Conservation (phyloP, 2,888 invertebrate species). For the Diaperis boleti region DNA sequence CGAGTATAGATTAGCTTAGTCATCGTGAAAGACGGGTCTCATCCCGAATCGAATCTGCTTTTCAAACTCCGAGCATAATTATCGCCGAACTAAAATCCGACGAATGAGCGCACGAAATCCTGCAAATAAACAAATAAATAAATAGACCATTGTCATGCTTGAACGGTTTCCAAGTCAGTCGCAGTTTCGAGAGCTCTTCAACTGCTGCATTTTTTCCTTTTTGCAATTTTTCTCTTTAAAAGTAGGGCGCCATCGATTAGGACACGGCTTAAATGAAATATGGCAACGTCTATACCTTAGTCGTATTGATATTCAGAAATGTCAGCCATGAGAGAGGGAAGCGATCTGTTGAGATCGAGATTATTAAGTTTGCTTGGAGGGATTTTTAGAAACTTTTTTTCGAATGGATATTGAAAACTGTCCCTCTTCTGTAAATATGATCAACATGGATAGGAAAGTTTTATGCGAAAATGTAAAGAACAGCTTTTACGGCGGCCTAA, state of each 20-base stretch:
- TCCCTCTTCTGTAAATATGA: neutral
- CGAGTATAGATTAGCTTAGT: no score
- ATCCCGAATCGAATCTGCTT: no score
- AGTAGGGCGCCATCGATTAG: constrained; percentile 16
- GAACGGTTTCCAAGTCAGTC: constrained; percentile 15
- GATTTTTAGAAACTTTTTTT: neutral
- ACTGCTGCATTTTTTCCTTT: neutral
- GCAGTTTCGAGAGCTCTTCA: constrained; percentile 7
- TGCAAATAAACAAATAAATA: constrained; percentile 19
- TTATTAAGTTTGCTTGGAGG: constrained; percentile 17
- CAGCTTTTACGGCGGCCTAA: no score
- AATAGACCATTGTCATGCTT: constrained; percentile 17
- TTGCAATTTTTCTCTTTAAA: constrained; percentile 14
- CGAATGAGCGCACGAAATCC: neutral
- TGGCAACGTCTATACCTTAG: constrained; percentile 26
- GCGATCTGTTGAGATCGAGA: constrained; percentile 9
- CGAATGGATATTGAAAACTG: neutral
- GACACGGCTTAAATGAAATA: constrained; percentile 9
- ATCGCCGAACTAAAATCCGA: neutral
- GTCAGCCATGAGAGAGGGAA: constrained; percentile 14
- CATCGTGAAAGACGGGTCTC: no score
- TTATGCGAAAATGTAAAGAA: no score
- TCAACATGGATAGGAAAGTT: no score
- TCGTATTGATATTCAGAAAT: constrained; percentile 23
- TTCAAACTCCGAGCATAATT: no score